These are phyloP conservation scores for Sinella curviseta DNA, from an alignment of 1,140 invertebrate species.

Conservation along the genomic window DNA sequence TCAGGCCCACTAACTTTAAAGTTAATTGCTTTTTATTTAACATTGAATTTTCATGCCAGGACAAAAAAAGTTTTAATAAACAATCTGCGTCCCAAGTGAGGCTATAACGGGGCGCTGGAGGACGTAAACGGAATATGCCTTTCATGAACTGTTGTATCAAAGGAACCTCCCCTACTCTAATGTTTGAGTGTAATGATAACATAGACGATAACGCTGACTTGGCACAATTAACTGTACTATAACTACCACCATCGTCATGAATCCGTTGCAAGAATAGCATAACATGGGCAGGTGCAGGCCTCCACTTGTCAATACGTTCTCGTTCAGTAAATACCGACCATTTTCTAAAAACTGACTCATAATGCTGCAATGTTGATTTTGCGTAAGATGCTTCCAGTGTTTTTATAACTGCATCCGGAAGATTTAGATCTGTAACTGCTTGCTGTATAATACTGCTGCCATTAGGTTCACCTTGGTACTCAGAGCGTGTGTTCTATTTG, in stretches of 20 bases:
- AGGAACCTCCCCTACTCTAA: not conserved
- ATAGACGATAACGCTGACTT: constrained; percentile 12
- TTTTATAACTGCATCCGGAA: not conserved
- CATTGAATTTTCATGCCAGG: not conserved
- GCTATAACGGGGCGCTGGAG: not conserved
- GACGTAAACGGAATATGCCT: not conserved
- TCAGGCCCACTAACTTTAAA: not conserved
- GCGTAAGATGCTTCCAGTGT: not conserved
- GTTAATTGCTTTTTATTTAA: not conserved
- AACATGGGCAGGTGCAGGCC: not conserved
- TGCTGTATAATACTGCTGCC: constrained; percentile 15
- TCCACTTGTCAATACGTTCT: no score
- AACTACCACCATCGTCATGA: not conserved
- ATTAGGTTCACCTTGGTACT: not conserved
- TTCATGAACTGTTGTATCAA: constrained; percentile 3
- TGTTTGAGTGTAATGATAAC: not conserved
- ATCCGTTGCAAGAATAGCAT: not conserved
- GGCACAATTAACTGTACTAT: constrained; percentile 17
- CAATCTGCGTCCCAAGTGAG: not conserved
- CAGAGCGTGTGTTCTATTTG: not conserved
- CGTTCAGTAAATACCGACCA: no score
- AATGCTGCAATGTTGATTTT: not conserved
- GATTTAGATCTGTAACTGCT: not conserved
- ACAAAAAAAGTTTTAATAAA: not conserved
- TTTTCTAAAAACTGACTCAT: not conserved